Percentiles rank a stretch among this genome's conserved stretches.
Evolutionary conservation across 2,797 vertebrate species (phyloP).

Genomic region (Manis pentadactyla): DNA sequence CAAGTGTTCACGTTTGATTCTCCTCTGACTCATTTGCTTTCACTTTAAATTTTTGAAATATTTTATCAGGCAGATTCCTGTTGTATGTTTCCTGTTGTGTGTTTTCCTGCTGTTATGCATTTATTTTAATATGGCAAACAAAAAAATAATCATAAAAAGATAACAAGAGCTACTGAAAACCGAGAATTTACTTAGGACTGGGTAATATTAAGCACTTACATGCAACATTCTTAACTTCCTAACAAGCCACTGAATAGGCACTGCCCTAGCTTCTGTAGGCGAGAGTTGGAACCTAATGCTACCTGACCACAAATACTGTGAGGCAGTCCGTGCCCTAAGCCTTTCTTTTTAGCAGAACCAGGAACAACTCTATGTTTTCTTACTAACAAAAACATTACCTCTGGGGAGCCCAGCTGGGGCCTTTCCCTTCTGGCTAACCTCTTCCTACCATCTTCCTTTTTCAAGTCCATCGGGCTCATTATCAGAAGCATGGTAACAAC

Average conservation of each 20-base stretch:
- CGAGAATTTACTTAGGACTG: neutral
- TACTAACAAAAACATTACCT: neutral
- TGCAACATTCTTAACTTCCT: neutral
- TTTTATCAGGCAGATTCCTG: neutral
- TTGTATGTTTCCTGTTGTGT: neutral
- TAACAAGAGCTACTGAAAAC: neutral
- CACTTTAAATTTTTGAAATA: neutral
- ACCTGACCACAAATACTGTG: neutral
- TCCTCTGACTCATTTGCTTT: neutral
- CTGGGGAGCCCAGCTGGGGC: neutral
- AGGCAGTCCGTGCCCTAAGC: neutral
- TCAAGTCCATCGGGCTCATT: neutral
- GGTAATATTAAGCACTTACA: neutral
- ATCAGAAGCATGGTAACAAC: neutral
- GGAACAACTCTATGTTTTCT: neutral
- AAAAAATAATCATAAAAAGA: neutral
- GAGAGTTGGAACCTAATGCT: neutral
- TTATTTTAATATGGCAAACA: neutral
- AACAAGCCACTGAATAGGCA: neutral
- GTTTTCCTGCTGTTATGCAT: too few species aligned
- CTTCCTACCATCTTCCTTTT: neutral
- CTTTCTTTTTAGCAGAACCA: neutral
- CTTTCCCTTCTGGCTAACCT: neutral
- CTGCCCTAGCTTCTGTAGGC: neutral
- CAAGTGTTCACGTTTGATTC: neutral